Evolutionary conservation across 2,888 invertebrate species (phyloP).

Genomic region (Erebia aethiops): DNA sequence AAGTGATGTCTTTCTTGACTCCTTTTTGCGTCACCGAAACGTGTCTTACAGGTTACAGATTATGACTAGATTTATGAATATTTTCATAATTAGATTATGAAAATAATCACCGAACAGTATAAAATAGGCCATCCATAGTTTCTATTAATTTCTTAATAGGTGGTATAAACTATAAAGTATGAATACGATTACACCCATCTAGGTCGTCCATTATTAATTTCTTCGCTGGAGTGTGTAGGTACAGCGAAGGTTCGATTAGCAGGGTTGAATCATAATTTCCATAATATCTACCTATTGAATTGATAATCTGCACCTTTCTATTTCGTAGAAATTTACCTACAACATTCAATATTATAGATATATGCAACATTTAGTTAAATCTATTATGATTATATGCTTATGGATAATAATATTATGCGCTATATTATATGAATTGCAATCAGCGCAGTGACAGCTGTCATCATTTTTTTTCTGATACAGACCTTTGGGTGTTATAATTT

Average conservation of each 20-base stretch:
- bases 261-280: neutral
- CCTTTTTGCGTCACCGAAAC: neutral
- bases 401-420: constrained; percentile 14
- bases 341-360: constrained; percentile 9
- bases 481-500: neutral
- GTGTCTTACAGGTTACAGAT: constrained; percentile 3
- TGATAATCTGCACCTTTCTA: constrained; percentile 14
- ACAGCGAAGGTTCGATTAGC: neutral
- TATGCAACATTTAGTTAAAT: constrained; percentile 10
- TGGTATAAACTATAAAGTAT: too few relatives aligned
- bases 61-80: neutral
- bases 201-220: too few relatives aligned
- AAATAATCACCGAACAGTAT: too few relatives aligned
- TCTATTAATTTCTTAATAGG: too few relatives aligned
- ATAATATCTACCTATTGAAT: neutral
- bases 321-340: neutral
- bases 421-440: neutral
- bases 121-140: too few relatives aligned
- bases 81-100: too few relatives aligned
- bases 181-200: too few relatives aligned
- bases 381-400: constrained; percentile 20
- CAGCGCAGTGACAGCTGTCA: neutral
- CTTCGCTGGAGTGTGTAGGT: too few relatives aligned
- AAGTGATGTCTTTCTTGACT: neutral
- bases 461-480: neutral